A percentile compares a stretch with the other conserved stretches of the same genome.
Conservation (phyloP, 2,797 vertebrate genomes). For the Arremon aurantiirostris region DNA sequence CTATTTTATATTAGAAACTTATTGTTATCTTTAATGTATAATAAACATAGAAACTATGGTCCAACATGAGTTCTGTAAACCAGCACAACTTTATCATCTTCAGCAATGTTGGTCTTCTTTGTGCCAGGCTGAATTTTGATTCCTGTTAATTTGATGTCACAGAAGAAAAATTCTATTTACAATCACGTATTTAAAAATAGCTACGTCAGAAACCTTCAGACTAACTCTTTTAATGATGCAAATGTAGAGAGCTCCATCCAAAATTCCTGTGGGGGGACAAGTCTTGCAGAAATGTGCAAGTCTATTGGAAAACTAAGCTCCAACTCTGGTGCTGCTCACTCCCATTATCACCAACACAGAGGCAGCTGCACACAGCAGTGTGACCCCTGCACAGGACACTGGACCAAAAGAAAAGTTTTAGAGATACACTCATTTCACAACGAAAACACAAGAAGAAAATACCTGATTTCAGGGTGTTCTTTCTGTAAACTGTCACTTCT, state of each 20-base stretch:
- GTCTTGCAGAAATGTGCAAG: neutral
- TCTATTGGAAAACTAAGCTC: neutral
- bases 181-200: neutral
- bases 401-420: neutral
- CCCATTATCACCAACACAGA: neutral
- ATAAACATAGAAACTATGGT: neutral
- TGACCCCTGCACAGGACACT: neutral
- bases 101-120: neutral
- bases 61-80: neutral
- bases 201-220: neutral
- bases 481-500: neutral
- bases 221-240: neutral
- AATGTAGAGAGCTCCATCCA: neutral
- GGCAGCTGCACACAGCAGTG: neutral
- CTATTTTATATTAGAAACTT: neutral
- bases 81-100: neutral
- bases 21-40: neutral
- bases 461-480: neutral
- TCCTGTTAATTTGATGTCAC: neutral
- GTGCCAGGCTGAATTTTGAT: neutral
- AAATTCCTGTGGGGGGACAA: neutral
- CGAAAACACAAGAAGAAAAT: neutral
- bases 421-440: rapidly evolving
- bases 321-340: neutral
- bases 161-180: neutral